Conservation (phyloP, 1,140 invertebrate genomes). For the Rhynchophorus ferrugineus region DNA sequence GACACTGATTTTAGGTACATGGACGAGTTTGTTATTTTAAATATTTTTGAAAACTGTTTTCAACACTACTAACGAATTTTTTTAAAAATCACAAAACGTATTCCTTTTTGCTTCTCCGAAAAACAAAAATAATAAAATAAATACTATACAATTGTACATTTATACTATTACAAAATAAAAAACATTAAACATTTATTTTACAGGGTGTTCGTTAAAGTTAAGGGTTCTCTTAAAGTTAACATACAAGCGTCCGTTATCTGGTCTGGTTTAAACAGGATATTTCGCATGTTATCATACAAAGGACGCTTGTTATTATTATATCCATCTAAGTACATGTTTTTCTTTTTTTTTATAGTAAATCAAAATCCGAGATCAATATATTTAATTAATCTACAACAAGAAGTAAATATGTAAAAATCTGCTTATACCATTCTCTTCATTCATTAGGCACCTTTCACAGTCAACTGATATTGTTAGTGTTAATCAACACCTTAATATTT, state of each 20-base stretch:
- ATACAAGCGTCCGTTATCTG: too few species aligned
- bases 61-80: constrained; percentile 7
- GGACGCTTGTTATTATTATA: too few species aligned
- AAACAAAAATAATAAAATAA: constrained; percentile 8
- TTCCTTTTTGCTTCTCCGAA: background rate
- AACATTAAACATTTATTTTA: background rate
- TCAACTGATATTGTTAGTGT: constrained; percentile 6
- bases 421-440: background rate
- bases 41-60: background rate
- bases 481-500: constrained; percentile 14
- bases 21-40: constrained; percentile 7
- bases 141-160: constrained; percentile 22
- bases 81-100: constrained; percentile 4
- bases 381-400: background rate
- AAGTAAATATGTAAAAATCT: background rate
- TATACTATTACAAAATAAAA: constrained; percentile 1
- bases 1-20: constrained; percentile 21
- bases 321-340: too few species aligned
- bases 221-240: background rate
- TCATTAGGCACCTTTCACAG: constrained; percentile 18
- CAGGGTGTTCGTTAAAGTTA: background rate
- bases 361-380: constrained; percentile 4
- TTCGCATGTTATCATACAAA: too few species aligned
- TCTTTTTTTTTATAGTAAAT: too few species aligned
- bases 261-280: too few species aligned